phyloP scores from a whole-genome alignment of 2,888 invertebrate species.

The Aleiodes leptofemur region DNA sequence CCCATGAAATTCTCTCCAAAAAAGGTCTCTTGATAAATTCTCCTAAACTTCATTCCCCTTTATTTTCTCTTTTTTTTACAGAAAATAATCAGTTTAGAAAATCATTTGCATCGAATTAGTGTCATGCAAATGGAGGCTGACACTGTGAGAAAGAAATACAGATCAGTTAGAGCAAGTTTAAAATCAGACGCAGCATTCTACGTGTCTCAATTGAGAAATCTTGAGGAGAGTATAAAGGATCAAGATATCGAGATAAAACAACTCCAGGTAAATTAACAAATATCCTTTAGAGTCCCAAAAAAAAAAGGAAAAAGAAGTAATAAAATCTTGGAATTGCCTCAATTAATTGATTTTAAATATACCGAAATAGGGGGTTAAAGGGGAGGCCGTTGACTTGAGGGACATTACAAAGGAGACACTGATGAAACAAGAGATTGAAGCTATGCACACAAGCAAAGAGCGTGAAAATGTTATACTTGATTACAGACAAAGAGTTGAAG shows the following conservation, averaged over 20 bases:
- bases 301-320: not conserved
- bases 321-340: constrained; percentile 1
- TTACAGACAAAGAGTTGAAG: constrained; percentile 82
- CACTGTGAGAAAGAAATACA: constrained; percentile 86
- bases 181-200: constrained; percentile 68
- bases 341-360: constrained; percentile 23
- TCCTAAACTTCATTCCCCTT: too few relatives aligned
- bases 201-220: constrained; percentile 79
- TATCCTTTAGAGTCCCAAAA: constrained; percentile 8
- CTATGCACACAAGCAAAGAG: constrained; percentile 81
- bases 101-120: constrained; percentile 87
- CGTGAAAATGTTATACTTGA: constrained; percentile 77
- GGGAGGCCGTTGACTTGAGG: constrained; percentile 85
- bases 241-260: constrained; percentile 86
- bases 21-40: too few relatives aligned
- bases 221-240: constrained; percentile 82
- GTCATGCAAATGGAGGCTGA: constrained; percentile 90
- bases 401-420: constrained; percentile 83
- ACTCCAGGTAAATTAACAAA: constrained; percentile 78
- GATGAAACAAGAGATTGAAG: constrained; percentile 83
- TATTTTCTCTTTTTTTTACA: constrained; percentile 53
- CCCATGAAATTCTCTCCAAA: too few relatives aligned
- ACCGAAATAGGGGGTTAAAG: constrained; percentile 79
- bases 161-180: constrained; percentile 79
- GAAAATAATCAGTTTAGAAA: constrained; percentile 82